phyloP scores from a whole-genome alignment of 1,140 invertebrate genomes.

The Drepana arcuata region DNA sequence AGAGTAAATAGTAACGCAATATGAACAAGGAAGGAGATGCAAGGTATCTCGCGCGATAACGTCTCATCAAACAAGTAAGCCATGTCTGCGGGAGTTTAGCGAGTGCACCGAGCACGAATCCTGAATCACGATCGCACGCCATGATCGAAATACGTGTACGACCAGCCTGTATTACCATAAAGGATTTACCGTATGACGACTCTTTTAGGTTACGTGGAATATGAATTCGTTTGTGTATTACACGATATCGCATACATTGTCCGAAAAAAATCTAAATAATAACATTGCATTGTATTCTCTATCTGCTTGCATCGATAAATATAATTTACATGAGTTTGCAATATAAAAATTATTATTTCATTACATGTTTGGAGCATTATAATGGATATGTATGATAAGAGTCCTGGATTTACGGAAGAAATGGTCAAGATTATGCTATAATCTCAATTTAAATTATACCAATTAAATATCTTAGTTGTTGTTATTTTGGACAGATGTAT shows the following conservation, averaged over 20 bases:
- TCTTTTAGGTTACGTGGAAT: conserved; percentile 58
- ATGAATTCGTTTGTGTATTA: conserved; percentile 52
- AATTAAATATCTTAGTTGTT: no score
- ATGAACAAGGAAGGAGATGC: background rate
- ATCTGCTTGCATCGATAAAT: conserved; percentile 17
- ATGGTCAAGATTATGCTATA: no score
- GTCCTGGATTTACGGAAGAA: no score
- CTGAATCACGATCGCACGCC: conserved; percentile 48
- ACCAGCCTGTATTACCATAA: conserved; percentile 56
- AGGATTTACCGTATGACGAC: conserved; percentile 59
- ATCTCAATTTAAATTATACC: no score
- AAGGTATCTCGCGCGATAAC: conserved; percentile 22
- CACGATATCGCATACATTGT: conserved; percentile 58
- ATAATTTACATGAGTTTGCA: background rate
- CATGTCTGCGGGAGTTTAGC: conserved; percentile 25
- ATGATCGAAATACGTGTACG: conserved; percentile 52
- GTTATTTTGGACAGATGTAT: no score
- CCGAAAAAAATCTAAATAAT: conserved; percentile 20
- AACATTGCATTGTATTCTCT: conserved; percentile 27
- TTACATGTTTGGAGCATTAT: no score
- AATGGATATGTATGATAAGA: no score
- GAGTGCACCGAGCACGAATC: conserved; percentile 43
- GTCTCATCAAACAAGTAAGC: conserved; percentile 38
- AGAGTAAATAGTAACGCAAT: no score
- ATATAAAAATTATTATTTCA: no score